These are phyloP conservation scores for Phataginus tetradactyla DNA, from an alignment of 2,797 vertebrate species.

Conservation along the genomic window DNA sequence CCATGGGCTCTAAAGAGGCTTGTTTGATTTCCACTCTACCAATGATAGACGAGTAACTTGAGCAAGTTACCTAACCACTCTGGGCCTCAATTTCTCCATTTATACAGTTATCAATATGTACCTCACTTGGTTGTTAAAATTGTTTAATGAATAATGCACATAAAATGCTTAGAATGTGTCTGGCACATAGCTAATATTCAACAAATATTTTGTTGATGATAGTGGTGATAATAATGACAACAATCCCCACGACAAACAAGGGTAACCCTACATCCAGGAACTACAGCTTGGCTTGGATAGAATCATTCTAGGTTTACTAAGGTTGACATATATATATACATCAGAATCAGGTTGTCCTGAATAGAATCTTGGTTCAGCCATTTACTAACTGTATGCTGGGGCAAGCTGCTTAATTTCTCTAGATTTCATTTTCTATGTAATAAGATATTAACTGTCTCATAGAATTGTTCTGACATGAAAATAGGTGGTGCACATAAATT, in stretches of 20 bases:
- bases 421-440: not conserved
- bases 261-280: not conserved
- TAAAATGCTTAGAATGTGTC: not conserved
- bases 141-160: not conserved
- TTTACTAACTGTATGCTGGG: not conserved
- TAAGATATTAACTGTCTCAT: not conserved
- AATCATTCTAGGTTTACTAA: not conserved
- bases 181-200: not conserved
- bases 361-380: not conserved
- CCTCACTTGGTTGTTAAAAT: not conserved
- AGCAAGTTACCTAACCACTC: not conserved
- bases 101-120: not conserved
- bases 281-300: not conserved
- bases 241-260: not conserved
- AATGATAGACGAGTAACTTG: not conserved
- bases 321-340: not conserved
- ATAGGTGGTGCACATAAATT: not conserved
- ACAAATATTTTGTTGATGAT: not conserved
- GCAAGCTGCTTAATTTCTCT: not conserved
- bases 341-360: not conserved
- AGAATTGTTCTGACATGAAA: not conserved
- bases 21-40: not conserved
- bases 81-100: not conserved
- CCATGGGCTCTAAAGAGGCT: not conserved
- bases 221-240: not conserved